Conservation (phyloP, 2,113 vertebrate species). For the Megaceryle torquata region DNA sequence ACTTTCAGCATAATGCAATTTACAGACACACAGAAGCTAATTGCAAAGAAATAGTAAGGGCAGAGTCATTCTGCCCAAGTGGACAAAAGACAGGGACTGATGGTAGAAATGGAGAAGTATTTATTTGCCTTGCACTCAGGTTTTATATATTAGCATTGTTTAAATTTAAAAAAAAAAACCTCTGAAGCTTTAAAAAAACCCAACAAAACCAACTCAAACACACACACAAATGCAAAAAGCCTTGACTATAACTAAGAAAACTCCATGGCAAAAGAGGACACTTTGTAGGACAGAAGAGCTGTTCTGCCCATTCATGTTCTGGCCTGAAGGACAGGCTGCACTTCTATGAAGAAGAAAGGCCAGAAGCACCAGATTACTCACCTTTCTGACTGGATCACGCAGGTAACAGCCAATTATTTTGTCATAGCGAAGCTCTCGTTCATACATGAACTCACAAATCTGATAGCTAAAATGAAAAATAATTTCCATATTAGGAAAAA, state of each 20-base stretch:
- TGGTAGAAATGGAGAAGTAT: not conserved
- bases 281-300: not conserved
- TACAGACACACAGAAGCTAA: not conserved
- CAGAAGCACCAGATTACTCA: slow-evolving; percentile 50
- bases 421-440: slow-evolving; percentile 88
- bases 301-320: not conserved
- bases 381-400: slow-evolving; percentile 89
- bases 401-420: slow-evolving; percentile 93
- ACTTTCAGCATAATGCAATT: not conserved
- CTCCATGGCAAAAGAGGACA: not conserved
- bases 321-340: not conserved
- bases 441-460: slow-evolving; percentile 97
- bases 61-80: not conserved
- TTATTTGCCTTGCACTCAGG: not conserved
- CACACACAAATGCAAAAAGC: not conserved
- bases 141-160: not conserved
- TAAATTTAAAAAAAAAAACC: not conserved
- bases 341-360: not conserved
- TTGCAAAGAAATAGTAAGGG: not conserved
- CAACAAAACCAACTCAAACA: not conserved
- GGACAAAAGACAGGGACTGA: not conserved
- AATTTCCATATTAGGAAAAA: not conserved
- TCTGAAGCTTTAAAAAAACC: not conserved
- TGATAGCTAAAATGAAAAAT: slow-evolving; percentile 83
- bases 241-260: not conserved